Evolutionary conservation across 1,140 invertebrate species (phyloP).

Genomic region (Saxidomus purpurata): DNA sequence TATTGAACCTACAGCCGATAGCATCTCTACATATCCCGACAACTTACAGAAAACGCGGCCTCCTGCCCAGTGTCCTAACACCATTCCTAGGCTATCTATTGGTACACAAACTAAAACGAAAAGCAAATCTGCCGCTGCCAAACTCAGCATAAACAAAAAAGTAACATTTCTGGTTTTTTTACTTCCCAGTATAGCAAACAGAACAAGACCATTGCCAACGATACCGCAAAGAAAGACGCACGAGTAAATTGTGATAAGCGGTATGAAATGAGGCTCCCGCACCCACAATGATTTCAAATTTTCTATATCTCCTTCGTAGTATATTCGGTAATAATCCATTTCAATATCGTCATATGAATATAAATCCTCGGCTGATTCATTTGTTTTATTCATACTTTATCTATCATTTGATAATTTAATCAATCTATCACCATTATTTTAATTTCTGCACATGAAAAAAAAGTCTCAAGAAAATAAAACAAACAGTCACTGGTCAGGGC

Average conservation of each 20-base stretch:
- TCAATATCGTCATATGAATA: neutral
- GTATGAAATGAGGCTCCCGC: slow-evolving; percentile 18
- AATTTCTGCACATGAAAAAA: no score
- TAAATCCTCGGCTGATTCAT: neutral
- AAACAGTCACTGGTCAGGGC: no score
- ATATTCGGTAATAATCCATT: slow-evolving; percentile 22
- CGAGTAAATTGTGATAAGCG: slow-evolving; percentile 13
- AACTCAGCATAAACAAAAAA: slow-evolving; percentile 22
- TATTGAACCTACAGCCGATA: slow-evolving; percentile 26
- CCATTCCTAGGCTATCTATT: slow-evolving; percentile 11
- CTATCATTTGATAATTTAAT: no score
- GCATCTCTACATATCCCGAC: slow-evolving; percentile 22
- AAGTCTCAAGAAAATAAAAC: no score
- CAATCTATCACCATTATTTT: no score
- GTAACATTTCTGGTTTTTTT: slow-evolving; percentile 26
- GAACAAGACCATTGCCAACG: slow-evolving; percentile 8
- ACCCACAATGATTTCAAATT: neutral
- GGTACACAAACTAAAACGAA: slow-evolving; percentile 24
- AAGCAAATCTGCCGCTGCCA: slow-evolving; percentile 17
- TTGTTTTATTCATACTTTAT: slow-evolving; percentile 6
- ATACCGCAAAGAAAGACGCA: slow-evolving; percentile 10
- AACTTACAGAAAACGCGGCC: slow-evolving; percentile 35
- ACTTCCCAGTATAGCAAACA: slow-evolving; percentile 29
- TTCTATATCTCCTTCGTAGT: slow-evolving; percentile 36
- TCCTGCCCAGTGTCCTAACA: slow-evolving; percentile 28